Conservation (phyloP, 2,888 invertebrate species). For the Volucella bombylans region DNA sequence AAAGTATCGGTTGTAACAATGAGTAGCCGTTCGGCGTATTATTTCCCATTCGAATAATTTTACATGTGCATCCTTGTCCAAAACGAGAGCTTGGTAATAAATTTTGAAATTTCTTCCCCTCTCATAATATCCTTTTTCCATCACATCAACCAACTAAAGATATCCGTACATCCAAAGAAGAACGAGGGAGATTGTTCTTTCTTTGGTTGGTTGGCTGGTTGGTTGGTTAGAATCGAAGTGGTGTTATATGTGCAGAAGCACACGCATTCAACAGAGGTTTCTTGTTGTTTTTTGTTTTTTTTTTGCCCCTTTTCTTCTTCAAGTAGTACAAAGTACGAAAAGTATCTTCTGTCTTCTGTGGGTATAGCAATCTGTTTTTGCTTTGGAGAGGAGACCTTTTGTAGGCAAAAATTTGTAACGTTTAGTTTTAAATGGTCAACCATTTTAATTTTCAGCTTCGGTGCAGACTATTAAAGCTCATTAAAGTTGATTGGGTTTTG, state of each 20-base stretch:
- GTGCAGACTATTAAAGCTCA: conserved; percentile 77
- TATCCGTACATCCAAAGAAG: neutral
- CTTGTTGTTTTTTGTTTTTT: conserved; percentile 14
- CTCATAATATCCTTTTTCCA: conserved; percentile 57
- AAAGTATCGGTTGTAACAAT: conserved; percentile 29
- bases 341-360: neutral
- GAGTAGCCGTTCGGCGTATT: neutral
- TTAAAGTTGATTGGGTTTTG: conserved; percentile 78
- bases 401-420: conserved; percentile 73
- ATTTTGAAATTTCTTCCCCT: conserved; percentile 9
- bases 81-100: conserved; percentile 25
- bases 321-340: too few relatives aligned
- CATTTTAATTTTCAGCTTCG: conserved; percentile 76
- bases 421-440: conserved; percentile 75
- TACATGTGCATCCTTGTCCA: conserved; percentile 27
- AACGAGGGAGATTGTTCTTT: neutral
- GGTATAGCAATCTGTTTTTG: neutral
- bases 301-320: neutral
- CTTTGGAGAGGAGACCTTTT: conserved; percentile 26
- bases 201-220: conserved; percentile 1
- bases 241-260: conserved; percentile 52
- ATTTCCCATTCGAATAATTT: conserved; percentile 36
- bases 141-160: neutral
- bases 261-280: conserved; percentile 32
- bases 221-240: neutral